Base-by-base conservation (phyloP, 2,888 invertebrate genomes). In the Oscheius myriophilus region DNA sequence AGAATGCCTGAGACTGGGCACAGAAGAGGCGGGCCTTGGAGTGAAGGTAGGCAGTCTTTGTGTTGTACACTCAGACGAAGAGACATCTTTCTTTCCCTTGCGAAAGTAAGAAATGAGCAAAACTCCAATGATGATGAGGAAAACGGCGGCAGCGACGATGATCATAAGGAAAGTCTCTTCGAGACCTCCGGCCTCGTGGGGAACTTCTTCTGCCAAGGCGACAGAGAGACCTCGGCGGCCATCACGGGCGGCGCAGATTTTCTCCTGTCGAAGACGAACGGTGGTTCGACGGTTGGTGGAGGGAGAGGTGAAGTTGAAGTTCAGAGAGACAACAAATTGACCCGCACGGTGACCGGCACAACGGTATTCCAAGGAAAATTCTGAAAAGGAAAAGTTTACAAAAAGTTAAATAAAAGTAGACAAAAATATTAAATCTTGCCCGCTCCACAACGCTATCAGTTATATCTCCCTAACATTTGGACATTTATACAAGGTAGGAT, bases 261-360 rank as follows among this genome's bases (percentile, higher is more conserved):
- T 80, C 55, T 80, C 79, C 45, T 80, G 79, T 46, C 72, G 58
- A 68, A 80, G 62, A 63, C 73, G 71, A 33, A 80, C 71, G 14
- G 72, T 66, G 53, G 71, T 64, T 42, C 53, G 67, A 49, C 69
- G 68, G 16, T 66, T 68, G 26, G 71, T 69, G 45, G 71, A 70
- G 39, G 70, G 69, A 51, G 79, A 68, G 1, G 76, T 76, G 71
- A 84, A 83, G 52, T 73, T 73, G 73, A 78, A 73, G 64, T 61
- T 72, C 42, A 78, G 62, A 43, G 65, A 70, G 58, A 84, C 79
- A 42, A 72, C 76, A 66, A 85, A 85, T 62, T 85, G 85, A 39
- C 85, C 85, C 7, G 82, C 76, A 46, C 82, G 77, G 62, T 79
- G 81, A 11, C 84, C 84, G 23, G 82, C 83, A 65, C 84, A 84